These are phyloP conservation scores for Nautilus pompilius DNA, from an alignment of 1,140 invertebrate genomes.

Conservation along the genomic window DNA sequence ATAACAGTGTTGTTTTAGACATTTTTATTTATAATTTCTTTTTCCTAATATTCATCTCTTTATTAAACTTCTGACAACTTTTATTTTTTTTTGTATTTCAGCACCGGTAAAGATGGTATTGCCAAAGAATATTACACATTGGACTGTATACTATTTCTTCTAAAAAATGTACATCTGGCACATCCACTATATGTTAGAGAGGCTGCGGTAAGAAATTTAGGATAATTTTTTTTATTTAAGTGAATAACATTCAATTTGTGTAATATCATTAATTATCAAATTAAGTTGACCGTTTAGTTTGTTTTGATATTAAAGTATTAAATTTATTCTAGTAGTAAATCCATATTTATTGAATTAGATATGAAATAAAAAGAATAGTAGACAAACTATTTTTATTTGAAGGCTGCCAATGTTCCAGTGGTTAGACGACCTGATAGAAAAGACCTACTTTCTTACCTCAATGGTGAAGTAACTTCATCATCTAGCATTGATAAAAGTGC, in stretches of 20 bases:
- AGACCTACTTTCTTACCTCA: slow-evolving; percentile 91
- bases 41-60: no score
- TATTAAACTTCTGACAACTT: no score
- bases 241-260: no score
- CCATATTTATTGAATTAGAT: no score
- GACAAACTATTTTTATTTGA: slow-evolving; percentile 26
- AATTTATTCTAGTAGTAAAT: no score
- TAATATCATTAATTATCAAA: no score
- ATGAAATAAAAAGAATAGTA: no score
- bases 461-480: slow-evolving; percentile 89
- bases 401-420: slow-evolving; percentile 88
- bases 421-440: slow-evolving; percentile 56
- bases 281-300: no score
- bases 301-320: no score
- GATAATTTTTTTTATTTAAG: no score
- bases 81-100: slow-evolving; percentile 55
- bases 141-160: slow-evolving; percentile 90
- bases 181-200: slow-evolving; percentile 96
- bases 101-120: slow-evolving; percentile 93
- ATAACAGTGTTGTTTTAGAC: no score
- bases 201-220: slow-evolving; percentile 82
- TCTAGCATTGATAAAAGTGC: slow-evolving; percentile 96
- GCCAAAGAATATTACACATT: slow-evolving; percentile 95
- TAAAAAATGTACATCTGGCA: slow-evolving; percentile 88
- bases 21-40: no score